Evolutionary conservation across 2,888 invertebrate species (phyloP), one percentile per base, ranked within the genome.

Genomic region (Agrochola macilenta): DNA sequence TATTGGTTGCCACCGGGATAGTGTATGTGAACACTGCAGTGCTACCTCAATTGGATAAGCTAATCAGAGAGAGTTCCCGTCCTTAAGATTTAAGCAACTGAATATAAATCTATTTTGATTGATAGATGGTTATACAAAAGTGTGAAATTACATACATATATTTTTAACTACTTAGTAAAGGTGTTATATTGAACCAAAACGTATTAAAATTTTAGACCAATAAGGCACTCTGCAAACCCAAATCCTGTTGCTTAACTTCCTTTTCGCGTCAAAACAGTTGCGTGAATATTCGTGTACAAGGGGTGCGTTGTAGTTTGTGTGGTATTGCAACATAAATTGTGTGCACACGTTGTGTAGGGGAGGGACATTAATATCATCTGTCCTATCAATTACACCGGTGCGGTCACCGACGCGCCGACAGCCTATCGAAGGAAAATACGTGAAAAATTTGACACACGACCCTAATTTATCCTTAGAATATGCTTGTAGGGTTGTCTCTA

Each of bases 341-440:
- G 93, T 89, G 90, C 94, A 94, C 94, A 92, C 93, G 92, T 92
- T 93, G 92, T 88, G 85, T 85, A 85, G 88, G 92, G 91, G 91
- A 79, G 88, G 90, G 91, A 92, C 94, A 94, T 95, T 95, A 95
- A 95, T 95, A 95, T 95, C 93, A 92, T 92, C 92, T 93, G 94
- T 93, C 94, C 95, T 94, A 95, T 95, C 95, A 95, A 95, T 95
- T 95, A 95, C 92, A 89, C 80, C 86, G 89, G 87, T 91, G 93
- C 92, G 95, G 94, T 94, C 93, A 93, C 92, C 91, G 76, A 91
- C 85, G 90, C 84, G 89, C 83, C 91, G 93, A 94, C 93, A 92
- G 90, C 91, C 91, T 91, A 93, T 93, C 92, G 92, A 91, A 92
- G 91, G 92, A 92, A 94, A 92, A 91, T 93, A 92, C 90, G 91